Evolutionary conservation across 2,797 vertebrate genomes (phyloP), one percentile per base, ranked within the genome.

Genomic region (Petrocephalus schoutedeni): DNA sequence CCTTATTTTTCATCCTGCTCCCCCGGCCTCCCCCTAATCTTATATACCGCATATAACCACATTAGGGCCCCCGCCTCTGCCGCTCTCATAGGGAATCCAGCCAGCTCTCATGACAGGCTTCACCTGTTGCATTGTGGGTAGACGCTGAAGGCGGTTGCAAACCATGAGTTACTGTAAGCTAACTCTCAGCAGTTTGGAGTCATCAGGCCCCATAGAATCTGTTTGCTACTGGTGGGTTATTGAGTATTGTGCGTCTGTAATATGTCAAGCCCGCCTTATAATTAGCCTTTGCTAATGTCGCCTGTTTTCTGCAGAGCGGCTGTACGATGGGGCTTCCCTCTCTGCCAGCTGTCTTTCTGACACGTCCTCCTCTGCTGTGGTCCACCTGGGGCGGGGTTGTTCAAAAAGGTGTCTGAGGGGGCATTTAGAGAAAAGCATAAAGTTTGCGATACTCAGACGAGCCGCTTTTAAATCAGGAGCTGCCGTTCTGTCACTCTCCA

Each of bases 391-490:
- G 54, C 4, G 51, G 21, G 54, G 28, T 28, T 19, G 1, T 16
- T 77, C 71, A 21, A 86, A 41, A 23, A 28, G 84, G 53, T 19
- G 16, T 16, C 56, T 41, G 5, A 58, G 21, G 32, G 32, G 19
- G 86, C 58, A 51, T 64, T 86, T 54, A 71, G n/a, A 64, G 21
- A 6, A 53, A 57, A 41, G 54, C 14, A 80, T 80, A 41, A 82
- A 67, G 58, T 32, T 85, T 85, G 94, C 94, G 93, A 93, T 87
- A 6, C 88, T 86, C 87, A 93, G 89, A 92, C 88, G 45, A 88
- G 10, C 71, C 54, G 89, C 93, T 92, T 94, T 94, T 93, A 95
- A 95, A 95, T 95, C 93, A 93, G 87, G 80, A 45, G 85, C 88
- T 82, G 89, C 89, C 85, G 85, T 84, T 88, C 83, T 85, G 59